These are phyloP conservation scores for Drosophila orena DNA, from an alignment of 1,140 invertebrate genomes.

Conservation along the genomic window DNA sequence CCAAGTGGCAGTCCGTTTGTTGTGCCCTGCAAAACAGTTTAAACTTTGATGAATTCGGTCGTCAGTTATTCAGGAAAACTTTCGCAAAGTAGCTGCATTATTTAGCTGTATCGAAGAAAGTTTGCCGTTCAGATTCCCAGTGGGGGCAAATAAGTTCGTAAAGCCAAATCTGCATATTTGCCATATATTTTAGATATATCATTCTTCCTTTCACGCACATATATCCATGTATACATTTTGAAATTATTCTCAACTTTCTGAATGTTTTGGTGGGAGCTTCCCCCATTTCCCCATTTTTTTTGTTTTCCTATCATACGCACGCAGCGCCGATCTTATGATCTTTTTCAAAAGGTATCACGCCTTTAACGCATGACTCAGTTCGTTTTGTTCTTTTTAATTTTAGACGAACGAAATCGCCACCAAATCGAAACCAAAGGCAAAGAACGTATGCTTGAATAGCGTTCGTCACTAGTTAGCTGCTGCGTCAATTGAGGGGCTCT, in stretches of 20 bases:
- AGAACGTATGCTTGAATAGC: conserved; percentile 6
- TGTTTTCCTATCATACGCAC: not conserved
- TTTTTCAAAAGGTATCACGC: conserved; percentile 57
- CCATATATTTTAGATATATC: not conserved
- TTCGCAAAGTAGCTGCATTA: conserved; percentile 11
- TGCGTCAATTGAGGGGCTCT: conserved; percentile 42
- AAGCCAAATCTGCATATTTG: not conserved
- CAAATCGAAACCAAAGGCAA: conserved; percentile 12
- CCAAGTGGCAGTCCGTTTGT: conserved; percentile 23
- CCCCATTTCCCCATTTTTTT: not conserved
- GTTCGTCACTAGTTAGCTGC: conserved; percentile 54
- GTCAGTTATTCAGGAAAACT: conserved; percentile 24
- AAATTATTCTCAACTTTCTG: not conserved
- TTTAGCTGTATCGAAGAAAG: conserved; percentile 12
- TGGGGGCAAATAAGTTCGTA: not conserved
- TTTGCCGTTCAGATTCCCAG: not conserved
- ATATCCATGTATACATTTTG: not conserved
- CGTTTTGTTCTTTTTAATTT: conserved; percentile 42
- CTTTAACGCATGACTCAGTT: conserved; percentile 65
- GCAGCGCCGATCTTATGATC: conserved; percentile 22
- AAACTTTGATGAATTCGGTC: conserved; percentile 24
- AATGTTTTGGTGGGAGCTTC: not conserved
- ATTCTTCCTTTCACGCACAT: too few species aligned
- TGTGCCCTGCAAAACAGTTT: conserved; percentile 41
- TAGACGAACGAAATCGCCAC: conserved; percentile 29